Percentiles rank a stretch among this genome's conserved stretches.
Conservation (phyloP, 1,140 invertebrate species). For the Drosophila saltans region DNA sequence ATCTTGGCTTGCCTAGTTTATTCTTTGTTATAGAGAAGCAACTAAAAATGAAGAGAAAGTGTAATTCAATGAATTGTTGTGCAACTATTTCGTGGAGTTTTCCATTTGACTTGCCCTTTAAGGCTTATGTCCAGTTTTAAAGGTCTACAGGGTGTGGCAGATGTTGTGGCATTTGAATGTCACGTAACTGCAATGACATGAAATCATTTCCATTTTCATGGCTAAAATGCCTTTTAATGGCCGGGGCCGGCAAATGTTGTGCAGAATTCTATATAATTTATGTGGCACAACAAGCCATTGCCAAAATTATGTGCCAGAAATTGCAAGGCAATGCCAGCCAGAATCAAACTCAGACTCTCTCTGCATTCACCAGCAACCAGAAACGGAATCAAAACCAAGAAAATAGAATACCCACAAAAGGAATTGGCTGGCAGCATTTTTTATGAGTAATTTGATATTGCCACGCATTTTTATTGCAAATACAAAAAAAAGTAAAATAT, state of each 20-base stretch:
- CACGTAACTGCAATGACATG: conserved; percentile 75
- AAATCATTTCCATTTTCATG: conserved; percentile 65
- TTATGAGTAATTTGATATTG: conserved; percentile 72
- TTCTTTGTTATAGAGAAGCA: neutral
- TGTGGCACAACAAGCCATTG: conserved; percentile 38
- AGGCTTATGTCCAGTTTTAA: neutral
- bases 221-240: conserved; percentile 59
- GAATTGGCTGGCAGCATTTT: conserved; percentile 61
- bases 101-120: conserved; percentile 8
- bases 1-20: neutral
- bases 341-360: conserved; percentile 15
- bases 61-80: no score
- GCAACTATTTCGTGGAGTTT: neutral
- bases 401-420: conserved; percentile 21
- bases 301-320: conserved; percentile 71
- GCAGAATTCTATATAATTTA: conserved; percentile 69
- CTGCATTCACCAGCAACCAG: neutral
- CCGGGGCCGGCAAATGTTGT: conserved; percentile 33
- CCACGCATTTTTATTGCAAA: conserved; percentile 73
- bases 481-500: conserved; percentile 37
- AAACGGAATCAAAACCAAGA: conserved; percentile 4
- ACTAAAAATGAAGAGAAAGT: no score
- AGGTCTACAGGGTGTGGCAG: conserved; percentile 9
- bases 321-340: conserved; percentile 43
- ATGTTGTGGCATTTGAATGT: conserved; percentile 38